Percentiles rank a stretch among this genome's conserved stretches.
Evolutionary conservation across 1,140 invertebrate species (phyloP).

Genomic region (Drosophila eugracilis): DNA sequence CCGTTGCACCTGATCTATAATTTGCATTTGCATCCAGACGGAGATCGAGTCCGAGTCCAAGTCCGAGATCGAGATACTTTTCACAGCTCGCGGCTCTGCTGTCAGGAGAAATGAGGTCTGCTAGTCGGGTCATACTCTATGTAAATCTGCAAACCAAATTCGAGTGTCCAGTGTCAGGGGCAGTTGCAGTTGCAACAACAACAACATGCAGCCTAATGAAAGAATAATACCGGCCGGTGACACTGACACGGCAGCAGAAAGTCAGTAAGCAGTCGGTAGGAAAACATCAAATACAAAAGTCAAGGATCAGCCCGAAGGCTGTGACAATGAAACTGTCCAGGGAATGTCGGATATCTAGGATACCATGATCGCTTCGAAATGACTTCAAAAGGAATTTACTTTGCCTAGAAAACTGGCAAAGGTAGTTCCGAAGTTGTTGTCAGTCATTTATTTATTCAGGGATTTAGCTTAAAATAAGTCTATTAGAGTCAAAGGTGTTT

Average conservation of each 20-base stretch:
- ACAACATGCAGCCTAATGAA: constrained; percentile 75
- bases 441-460: constrained; percentile 6
- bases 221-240: constrained; percentile 72
- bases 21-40: constrained; percentile 66
- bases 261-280: constrained; percentile 11
- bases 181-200: constrained; percentile 57
- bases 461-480: background rate
- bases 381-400: constrained; percentile 6
- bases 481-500: background rate
- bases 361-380: background rate
- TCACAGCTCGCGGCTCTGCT: constrained; percentile 76
- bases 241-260: constrained; percentile 63
- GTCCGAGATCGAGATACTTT: constrained; percentile 76
- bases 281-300: constrained; percentile 31
- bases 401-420: constrained; percentile 21
- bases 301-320: constrained; percentile 46
- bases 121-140: constrained; percentile 28
- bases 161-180: constrained; percentile 18
- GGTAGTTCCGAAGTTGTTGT: background rate
- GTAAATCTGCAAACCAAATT: constrained; percentile 44
- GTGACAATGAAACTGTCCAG: constrained; percentile 27
- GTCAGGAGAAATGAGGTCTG: constrained; percentile 55
- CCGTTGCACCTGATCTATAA: constrained; percentile 75
- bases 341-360: background rate
- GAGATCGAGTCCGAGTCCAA: no score